phyloP scores from a whole-genome alignment of 1,140 invertebrate genomes.

The Drosophila melanica region DNA sequence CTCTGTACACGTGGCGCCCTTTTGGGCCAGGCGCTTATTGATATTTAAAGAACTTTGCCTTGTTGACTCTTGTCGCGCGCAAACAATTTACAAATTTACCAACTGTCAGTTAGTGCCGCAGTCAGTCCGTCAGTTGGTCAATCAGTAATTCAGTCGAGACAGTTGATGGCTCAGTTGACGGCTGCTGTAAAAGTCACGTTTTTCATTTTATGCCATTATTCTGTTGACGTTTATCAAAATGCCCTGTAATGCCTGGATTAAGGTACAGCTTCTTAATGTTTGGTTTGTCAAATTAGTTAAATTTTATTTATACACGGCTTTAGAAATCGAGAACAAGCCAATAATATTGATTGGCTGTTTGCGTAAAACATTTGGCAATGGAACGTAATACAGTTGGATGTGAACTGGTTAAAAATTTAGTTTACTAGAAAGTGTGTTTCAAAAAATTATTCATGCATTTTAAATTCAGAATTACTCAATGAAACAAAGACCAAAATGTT shows the following conservation, averaged over 20 bases:
- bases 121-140: slow-evolving; percentile 20
- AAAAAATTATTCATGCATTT: not conserved
- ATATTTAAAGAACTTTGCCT: slow-evolving; percentile 55
- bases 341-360: no score
- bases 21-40: slow-evolving; percentile 38
- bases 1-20: not conserved
- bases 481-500: no score
- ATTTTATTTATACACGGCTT: no score
- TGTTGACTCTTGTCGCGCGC: slow-evolving; percentile 64
- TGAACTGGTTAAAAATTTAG: not conserved
- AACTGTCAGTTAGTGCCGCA: slow-evolving; percentile 29
- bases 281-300: no score
- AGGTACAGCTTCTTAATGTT: not conserved
- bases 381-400: not conserved
- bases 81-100: slow-evolving; percentile 68
- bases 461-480: not conserved
- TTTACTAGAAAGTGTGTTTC: no score
- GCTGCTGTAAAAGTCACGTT: slow-evolving; percentile 68
- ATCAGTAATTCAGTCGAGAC: slow-evolving; percentile 43
- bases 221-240: slow-evolving; percentile 11
- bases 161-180: slow-evolving; percentile 61
- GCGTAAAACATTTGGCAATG: not conserved
- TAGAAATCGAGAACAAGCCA: no score
- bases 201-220: slow-evolving; percentile 53
- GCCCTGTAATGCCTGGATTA: slow-evolving; percentile 6